Evolutionary conservation across 2,113 vertebrate genomes (phyloP).

Genomic region (Chrysemys picta): DNA sequence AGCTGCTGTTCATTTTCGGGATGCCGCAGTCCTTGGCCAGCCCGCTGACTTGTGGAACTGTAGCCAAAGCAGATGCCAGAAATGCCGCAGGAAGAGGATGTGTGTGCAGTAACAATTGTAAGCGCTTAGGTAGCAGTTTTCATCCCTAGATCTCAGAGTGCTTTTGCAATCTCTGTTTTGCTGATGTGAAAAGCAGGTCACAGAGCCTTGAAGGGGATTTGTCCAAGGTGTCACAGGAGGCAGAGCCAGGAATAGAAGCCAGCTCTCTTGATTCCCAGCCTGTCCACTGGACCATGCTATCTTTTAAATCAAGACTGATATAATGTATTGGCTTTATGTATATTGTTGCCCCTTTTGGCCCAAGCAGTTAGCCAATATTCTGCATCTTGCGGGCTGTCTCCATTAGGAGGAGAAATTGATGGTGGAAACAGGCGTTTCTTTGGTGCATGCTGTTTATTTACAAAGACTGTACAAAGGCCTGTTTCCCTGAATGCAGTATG

Average conservation of each 20-base stretch:
- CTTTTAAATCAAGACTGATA: background rate
- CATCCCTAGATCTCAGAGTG: background rate
- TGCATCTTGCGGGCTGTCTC: background rate
- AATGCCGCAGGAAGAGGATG: slow-evolving; percentile 18
- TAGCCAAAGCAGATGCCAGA: slow-evolving; percentile 10
- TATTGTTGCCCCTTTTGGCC: background rate
- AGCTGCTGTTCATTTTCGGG: slow-evolving; percentile 6
- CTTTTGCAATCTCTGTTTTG: background rate
- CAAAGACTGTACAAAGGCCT: background rate
- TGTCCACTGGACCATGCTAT: background rate
- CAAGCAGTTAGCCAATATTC: background rate
- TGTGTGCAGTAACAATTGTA: background rate
- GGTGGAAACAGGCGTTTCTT: background rate
- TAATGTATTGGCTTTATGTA: background rate
- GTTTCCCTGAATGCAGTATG: background rate
- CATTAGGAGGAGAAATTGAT: background rate
- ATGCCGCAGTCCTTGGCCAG: slow-evolving; percentile 36
- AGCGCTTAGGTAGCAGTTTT: background rate
- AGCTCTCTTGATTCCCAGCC: background rate
- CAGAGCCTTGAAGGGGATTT: background rate
- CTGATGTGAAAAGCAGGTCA: background rate
- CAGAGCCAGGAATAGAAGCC: background rate
- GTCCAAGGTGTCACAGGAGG: background rate
- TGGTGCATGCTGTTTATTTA: slow-evolving; percentile 17
- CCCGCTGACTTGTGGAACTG: background rate